Conservation (phyloP, 1,140 invertebrate genomes). For the Phymastichus coffea region DNA sequence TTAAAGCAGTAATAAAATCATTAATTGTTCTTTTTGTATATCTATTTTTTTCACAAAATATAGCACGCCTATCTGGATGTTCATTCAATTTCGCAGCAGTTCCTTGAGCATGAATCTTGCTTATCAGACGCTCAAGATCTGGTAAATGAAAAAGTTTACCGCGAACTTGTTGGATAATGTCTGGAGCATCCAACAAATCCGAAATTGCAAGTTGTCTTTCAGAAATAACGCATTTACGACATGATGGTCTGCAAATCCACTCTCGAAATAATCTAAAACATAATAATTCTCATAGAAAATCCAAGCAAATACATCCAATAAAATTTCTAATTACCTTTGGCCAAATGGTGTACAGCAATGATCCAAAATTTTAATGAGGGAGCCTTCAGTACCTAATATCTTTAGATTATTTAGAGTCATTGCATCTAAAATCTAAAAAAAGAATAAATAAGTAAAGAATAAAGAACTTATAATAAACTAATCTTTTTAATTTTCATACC, state of each 20-base stretch:
- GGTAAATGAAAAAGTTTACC: constrained; percentile 78
- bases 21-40: constrained; percentile 90
- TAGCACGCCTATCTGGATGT: constrained; percentile 91
- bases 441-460: too few species aligned
- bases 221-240: constrained; percentile 72
- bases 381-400: constrained; percentile 76
- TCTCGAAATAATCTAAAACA: constrained; percentile 70
- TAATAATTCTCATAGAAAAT: not conserved
- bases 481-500: constrained; percentile 31
- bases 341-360: constrained; percentile 90
- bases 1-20: constrained; percentile 78
- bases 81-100: constrained; percentile 68
- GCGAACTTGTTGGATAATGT: constrained; percentile 65
- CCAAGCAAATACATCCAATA: not conserved
- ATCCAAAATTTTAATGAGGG: constrained; percentile 80
- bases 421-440: constrained; percentile 79
- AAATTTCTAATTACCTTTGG: constrained; percentile 62
- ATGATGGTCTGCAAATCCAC: constrained; percentile 92
- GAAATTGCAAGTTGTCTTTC: constrained; percentile 84
- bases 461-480: constrained; percentile 5
- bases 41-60: constrained; percentile 85
- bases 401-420: constrained; percentile 87
- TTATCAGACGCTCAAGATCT: constrained; percentile 89
- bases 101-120: constrained; percentile 89
- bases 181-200: constrained; percentile 67